These are phyloP conservation scores for Drosophila pseudotakahashii DNA, from an alignment of 2,888 invertebrate species.

Conservation along the genomic window DNA sequence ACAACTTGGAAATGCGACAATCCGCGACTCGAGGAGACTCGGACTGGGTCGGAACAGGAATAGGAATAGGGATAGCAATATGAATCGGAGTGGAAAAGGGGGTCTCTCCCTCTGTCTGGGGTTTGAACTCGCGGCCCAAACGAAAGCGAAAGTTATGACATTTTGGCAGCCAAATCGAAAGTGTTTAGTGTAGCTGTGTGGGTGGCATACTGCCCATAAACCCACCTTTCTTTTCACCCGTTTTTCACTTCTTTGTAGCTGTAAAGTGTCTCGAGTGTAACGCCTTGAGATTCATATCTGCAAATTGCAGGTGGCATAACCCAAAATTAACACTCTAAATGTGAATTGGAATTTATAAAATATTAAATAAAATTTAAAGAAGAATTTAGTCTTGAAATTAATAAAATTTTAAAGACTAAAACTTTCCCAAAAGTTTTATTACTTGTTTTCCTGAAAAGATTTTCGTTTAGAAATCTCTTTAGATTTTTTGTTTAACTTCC, in stretches of 20 bases:
- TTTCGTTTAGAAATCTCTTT: too few species aligned
- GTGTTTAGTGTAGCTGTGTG: conserved; percentile 43
- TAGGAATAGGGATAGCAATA: conserved; percentile 8
- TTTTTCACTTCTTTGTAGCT: neutral
- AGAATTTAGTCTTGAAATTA: too few species aligned
- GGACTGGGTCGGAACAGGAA: conserved; percentile 30
- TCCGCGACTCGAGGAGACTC: conserved; percentile 6
- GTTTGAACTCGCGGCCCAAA: conserved; percentile 42
- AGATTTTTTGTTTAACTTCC: neutral
- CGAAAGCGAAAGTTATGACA: conserved; percentile 77
- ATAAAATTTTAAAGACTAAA: too few species aligned
- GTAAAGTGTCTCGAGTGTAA: conserved; percentile 26
- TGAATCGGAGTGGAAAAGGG: neutral
- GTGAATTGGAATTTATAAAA: neutral
- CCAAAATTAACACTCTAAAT: neutral
- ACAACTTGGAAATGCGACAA: conserved; percentile 54
- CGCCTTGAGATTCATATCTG: conserved; percentile 52
- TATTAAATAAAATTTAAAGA: neutral
- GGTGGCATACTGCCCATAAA: conserved; percentile 10
- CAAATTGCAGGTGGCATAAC: conserved; percentile 68
- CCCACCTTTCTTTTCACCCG: neutral
- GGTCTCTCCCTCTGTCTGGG: conserved; percentile 29
- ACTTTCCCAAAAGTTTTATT: too few species aligned
- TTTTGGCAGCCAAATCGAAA: conserved; percentile 67
- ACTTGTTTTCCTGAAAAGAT: too few species aligned